phyloP scores from a whole-genome alignment of 2,888 invertebrate species.

The Diplazon laetatorius region DNA sequence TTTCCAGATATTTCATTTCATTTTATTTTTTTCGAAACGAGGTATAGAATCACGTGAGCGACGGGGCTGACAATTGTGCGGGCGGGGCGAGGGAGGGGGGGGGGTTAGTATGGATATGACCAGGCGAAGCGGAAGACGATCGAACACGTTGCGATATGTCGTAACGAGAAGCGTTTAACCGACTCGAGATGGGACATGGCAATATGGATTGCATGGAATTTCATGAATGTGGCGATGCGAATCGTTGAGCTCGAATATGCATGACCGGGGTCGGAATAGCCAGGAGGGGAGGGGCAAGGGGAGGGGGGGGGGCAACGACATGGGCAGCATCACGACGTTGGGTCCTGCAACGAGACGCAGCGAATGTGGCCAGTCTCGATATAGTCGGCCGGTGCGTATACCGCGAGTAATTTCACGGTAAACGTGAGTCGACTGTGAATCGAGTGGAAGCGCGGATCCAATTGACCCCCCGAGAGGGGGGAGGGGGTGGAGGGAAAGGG shows the following conservation, averaged over 20 bases:
- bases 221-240: constrained; percentile 27
- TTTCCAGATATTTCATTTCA: too few relatives aligned
- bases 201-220: constrained; percentile 33
- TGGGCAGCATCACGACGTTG: background rate
- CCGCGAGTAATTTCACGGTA: constrained; percentile 77
- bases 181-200: constrained; percentile 22
- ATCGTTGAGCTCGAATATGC: constrained; percentile 22
- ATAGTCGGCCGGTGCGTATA: constrained; percentile 71
- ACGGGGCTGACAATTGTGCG: constrained; percentile 8
- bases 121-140: constrained; percentile 8
- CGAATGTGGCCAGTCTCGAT: constrained; percentile 19
- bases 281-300: background rate
- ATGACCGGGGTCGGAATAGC: background rate
- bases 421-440: constrained; percentile 80
- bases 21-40: background rate
- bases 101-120: too few relatives aligned
- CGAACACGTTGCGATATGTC: constrained; percentile 24
- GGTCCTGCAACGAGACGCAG: background rate
- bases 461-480: constrained; percentile 75
- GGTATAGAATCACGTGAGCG: background rate
- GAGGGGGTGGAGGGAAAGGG: constrained; percentile 10
- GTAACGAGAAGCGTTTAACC: constrained; percentile 35
- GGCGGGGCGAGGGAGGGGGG: too few relatives aligned
- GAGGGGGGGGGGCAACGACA: background rate
- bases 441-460: constrained; percentile 78